Evolutionary conservation across 2,888 invertebrate species (phyloP), one percentile per base, ranked within the genome.

Genomic region (Magallana nippona): DNA sequence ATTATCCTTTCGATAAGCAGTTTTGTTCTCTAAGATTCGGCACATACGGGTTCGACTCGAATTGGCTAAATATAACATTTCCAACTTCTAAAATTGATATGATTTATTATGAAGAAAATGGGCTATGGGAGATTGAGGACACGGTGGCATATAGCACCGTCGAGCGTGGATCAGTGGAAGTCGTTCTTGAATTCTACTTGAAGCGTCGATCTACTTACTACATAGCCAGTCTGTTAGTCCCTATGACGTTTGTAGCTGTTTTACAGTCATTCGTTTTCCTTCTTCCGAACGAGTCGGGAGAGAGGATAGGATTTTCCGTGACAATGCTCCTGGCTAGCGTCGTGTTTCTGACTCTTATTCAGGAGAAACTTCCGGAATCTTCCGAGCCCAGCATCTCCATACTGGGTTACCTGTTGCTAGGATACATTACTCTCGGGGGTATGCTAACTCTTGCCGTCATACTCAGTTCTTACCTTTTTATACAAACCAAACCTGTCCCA

Each of bases 1-100:
- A 71, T 27, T 71, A 71, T 27, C 71, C 71, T 13, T 71, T 71
- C 1, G 71, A 71, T 71, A 71, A 27, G 27, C 71, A 71, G 27
- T 71, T 15, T 13, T 71, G 71, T 15, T 22, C 71, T 2, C 71
- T 71, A 5, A 27, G 27, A 27, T 71, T 71, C 15, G 71, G 22
- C 32, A 15, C 71, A 15, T 71, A 71, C 27, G 27, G 22, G 22
- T 22, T 22, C 2, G 71, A 32, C 22, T 17, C 5, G 19, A 17
- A 71, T 15, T 71, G 71, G 71, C 19, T 71, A 3, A 71, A 71
- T 27, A 27, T 71, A 27, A 27, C 27, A 13, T 71, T 71, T 27
- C 19, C 71, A 71, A 27, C 2, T 10, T 71, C 32, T 32, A 71
- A 71, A 15, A 15, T 71, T 15, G 1, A 1, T 71, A 0, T 71